These are phyloP conservation scores for Chromobotia macracanthus DNA, from an alignment of 2,797 vertebrate genomes.

Conservation along the genomic window DNA sequence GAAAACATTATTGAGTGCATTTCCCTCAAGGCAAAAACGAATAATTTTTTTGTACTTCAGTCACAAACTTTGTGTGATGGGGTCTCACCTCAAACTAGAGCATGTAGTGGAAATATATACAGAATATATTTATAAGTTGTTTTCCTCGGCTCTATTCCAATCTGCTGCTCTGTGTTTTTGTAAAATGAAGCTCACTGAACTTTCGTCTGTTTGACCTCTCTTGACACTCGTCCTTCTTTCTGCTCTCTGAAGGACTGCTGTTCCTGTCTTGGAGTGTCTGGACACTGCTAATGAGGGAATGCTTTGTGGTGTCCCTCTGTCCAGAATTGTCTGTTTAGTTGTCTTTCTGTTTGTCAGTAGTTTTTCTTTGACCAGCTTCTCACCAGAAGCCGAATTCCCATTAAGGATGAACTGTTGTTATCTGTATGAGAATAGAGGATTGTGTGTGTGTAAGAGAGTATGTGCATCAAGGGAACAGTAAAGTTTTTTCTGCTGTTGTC, in stretches of 20 bases:
- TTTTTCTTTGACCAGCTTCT: slow-evolving; percentile 50
- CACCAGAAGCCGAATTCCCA: slow-evolving; percentile 55
- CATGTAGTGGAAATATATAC: slow-evolving; percentile 9
- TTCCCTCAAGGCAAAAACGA: slow-evolving; percentile 4
- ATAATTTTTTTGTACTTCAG: not conserved
- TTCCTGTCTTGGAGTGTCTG: slow-evolving; percentile 62
- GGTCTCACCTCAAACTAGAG: not conserved
- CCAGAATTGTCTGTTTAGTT: slow-evolving; percentile 58
- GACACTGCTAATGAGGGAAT: slow-evolving; percentile 61
- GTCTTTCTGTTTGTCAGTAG: slow-evolving; percentile 48
- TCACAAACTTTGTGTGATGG: not conserved
- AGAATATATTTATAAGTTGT: not conserved
- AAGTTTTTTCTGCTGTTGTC: slow-evolving; percentile 31
- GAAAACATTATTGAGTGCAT: not conserved
- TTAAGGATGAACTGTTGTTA: slow-evolving; percentile 47
- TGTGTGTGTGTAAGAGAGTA: slow-evolving; percentile 14
- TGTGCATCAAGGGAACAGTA: slow-evolving; percentile 35
- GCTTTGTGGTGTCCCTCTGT: slow-evolving; percentile 59
- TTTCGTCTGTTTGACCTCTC: slow-evolving; percentile 59
- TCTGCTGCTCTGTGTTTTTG: slow-evolving; percentile 7
- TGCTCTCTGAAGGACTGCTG: slow-evolving; percentile 57
- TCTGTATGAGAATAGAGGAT: slow-evolving; percentile 55
- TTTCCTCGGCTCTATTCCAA: slow-evolving; percentile 17
- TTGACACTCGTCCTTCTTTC: slow-evolving; percentile 52
- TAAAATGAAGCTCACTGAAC: slow-evolving; percentile 45